A percentile compares a stretch with the other conserved stretches of the same genome.
Conservation (phyloP, 2,113 vertebrate species). For the Chaetura pelagica region DNA sequence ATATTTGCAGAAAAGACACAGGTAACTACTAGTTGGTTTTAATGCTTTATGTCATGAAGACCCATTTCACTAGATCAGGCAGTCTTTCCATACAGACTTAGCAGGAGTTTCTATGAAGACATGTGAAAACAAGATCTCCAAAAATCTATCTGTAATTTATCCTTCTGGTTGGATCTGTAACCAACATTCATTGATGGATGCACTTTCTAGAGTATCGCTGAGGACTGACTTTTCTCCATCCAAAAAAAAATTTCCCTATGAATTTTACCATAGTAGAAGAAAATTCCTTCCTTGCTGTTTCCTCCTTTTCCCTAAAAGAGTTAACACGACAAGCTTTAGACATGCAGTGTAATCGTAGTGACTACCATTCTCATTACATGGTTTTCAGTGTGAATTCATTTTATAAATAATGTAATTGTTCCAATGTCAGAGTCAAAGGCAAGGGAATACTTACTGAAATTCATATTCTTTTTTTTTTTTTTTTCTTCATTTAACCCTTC, state of each 20-base stretch:
- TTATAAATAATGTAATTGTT: slow-evolving; percentile 36
- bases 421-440: not conserved
- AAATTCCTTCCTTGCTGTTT: not conserved
- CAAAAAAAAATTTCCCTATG: not conserved
- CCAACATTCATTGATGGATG: not conserved
- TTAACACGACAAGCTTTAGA: not conserved
- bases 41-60: not conserved
- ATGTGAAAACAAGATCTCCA: not conserved
- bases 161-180: not conserved
- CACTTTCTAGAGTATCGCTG: not conserved
- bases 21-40: not conserved
- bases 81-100: not conserved
- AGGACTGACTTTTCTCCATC: not conserved
- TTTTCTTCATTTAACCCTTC: not conserved
- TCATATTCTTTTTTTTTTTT: not conserved
- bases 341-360: slow-evolving; percentile 1
- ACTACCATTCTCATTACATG: slow-evolving; percentile 3
- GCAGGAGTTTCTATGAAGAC: not conserved
- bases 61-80: not conserved
- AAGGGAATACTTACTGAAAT: slow-evolving; percentile 19
- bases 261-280: not conserved
- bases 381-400: not conserved
- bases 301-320: not conserved
- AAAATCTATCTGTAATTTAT: not conserved
- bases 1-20: not conserved